A percentile compares a stretch with the other conserved stretches of the same genome.
Evolutionary conservation across 2,888 invertebrate genomes (phyloP).

Genomic region (Lycaena phlaeas): DNA sequence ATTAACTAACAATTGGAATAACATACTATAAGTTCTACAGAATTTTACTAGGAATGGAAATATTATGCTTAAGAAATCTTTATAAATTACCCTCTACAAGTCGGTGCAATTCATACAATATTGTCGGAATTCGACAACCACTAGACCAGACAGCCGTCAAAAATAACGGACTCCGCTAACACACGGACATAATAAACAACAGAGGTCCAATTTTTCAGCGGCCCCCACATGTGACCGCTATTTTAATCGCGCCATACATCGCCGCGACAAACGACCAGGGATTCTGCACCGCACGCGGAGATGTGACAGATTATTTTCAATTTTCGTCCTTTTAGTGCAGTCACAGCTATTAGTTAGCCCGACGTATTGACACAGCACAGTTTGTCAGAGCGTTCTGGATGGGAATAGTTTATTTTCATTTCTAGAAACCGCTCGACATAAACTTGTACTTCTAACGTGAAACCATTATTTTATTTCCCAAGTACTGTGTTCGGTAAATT

Average conservation of each 20-base stretch:
- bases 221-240: background rate
- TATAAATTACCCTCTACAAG: too few species aligned
- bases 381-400: slow-evolving; percentile 7
- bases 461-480: background rate
- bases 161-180: too few species aligned
- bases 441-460: background rate
- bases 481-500: too few species aligned
- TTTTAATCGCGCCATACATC: background rate
- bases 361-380: slow-evolving; percentile 14
- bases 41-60: too few species aligned
- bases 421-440: background rate
- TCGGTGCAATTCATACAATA: too few species aligned
- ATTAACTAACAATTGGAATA: too few species aligned
- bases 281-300: slow-evolving; percentile 12
- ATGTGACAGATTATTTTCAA: slow-evolving; percentile 25
- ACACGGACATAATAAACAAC: too few species aligned
- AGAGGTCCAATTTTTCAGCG: background rate
- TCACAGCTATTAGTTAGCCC: slow-evolving; percentile 11
- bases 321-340: slow-evolving; percentile 14
- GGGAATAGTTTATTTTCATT: background rate
- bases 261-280: background rate
- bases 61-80: too few species aligned
- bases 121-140: too few species aligned
- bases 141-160: too few species aligned
- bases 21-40: too few species aligned